Conservation (phyloP, 2,113 vertebrate species). For the Pipra filicauda region DNA sequence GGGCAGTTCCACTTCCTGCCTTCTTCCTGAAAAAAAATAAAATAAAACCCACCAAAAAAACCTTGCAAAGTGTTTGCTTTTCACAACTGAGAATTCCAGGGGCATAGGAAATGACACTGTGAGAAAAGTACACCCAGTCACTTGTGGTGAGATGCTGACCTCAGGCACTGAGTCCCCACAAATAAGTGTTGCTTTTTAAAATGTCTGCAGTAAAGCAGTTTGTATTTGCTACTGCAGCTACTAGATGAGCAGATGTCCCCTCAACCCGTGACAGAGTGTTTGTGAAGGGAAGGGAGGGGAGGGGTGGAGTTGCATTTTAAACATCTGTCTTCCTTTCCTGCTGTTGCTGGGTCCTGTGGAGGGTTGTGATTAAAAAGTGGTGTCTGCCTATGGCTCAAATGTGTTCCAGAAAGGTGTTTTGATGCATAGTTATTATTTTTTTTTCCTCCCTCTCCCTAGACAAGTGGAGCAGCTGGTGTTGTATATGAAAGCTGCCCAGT, state of each 20-base stretch:
- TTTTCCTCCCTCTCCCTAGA: slow-evolving; percentile 52
- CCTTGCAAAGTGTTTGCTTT: background rate
- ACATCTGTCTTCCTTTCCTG: slow-evolving; percentile 27
- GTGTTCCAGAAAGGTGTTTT: background rate
- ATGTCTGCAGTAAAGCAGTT: background rate
- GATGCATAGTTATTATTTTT: background rate
- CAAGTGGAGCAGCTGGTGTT: slow-evolving; percentile 95
- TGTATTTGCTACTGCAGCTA: slow-evolving; percentile 2
- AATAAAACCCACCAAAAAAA: background rate
- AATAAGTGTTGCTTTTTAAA: background rate
- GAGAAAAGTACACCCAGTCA: background rate
- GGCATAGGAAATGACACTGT: background rate
- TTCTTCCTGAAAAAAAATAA: background rate
- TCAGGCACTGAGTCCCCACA: background rate
- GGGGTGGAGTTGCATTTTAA: slow-evolving; percentile 24
- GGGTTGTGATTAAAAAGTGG: background rate
- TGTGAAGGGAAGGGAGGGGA: slow-evolving; percentile 15
- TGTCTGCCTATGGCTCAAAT: background rate
- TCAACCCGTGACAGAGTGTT: slow-evolving; percentile 6
- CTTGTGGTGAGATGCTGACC: background rate
- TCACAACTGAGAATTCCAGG: background rate
- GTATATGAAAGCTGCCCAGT: slow-evolving; percentile 95
- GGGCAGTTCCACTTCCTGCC: slow-evolving; percentile 6
- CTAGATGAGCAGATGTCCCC: slow-evolving; percentile 7
- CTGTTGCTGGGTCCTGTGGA: background rate